Evolutionary conservation across 2,113 vertebrate genomes (phyloP).

Genomic region (Phalacrocorax aristotelis): DNA sequence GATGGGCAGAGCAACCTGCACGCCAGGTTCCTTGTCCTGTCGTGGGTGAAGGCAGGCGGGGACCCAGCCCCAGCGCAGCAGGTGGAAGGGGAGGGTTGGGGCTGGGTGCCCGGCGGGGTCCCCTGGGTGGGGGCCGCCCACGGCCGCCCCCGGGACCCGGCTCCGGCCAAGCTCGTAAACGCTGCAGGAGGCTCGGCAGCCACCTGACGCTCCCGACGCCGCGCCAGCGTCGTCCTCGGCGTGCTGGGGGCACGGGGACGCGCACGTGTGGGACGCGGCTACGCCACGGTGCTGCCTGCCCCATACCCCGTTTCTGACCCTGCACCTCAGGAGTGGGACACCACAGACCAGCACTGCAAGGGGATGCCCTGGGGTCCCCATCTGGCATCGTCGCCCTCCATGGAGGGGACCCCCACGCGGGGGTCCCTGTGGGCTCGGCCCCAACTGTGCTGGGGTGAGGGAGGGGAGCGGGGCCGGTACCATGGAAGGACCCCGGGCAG

Average conservation of each 20-base stretch:
- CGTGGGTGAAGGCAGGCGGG: rapidly evolving
- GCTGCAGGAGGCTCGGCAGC: not conserved
- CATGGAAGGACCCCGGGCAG: not conserved
- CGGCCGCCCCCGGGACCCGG: not conserved
- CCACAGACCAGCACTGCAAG: too few relatives aligned
- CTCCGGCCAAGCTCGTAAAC: not conserved
- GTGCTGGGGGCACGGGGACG: not conserved
- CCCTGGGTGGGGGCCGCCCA: not conserved
- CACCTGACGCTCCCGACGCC: not conserved
- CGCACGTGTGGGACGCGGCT: not conserved
- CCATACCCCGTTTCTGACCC: not conserved
- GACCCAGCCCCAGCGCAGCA: rapidly evolving
- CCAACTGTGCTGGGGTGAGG: rapidly evolving
- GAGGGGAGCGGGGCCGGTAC: not conserved
- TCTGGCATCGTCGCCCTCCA: rapidly evolving
- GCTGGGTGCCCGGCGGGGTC: not conserved
- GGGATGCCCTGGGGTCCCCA: not conserved
- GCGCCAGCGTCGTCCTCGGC: not conserved
- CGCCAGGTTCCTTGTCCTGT: rapidly evolving
- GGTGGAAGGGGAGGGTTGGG: not conserved
- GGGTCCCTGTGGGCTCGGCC: not conserved
- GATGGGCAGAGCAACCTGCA: not conserved
- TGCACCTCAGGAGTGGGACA: rapidly evolving
- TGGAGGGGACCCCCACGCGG: rapidly evolving
- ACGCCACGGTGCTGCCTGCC: rapidly evolving